Evolutionary conservation across 2,797 vertebrate genomes (phyloP).

Genomic region (Eurystomus glaucurus): DNA sequence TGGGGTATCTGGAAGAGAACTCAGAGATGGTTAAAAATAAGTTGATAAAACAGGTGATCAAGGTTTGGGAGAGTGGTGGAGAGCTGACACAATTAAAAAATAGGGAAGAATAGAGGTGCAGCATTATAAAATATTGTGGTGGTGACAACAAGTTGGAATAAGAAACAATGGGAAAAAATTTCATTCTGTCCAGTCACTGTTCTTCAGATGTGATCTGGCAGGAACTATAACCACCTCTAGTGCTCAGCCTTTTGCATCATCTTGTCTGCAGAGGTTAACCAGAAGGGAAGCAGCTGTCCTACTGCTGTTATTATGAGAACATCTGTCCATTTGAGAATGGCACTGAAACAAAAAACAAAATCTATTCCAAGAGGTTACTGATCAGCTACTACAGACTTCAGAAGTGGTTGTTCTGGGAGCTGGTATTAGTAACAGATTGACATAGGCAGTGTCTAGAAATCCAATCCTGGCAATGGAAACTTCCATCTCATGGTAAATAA

Average conservation of each 20-base stretch:
- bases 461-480: not conserved
- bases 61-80: not conserved
- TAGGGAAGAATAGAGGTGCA: not conserved
- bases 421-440: not conserved
- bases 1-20: not conserved
- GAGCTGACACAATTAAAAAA: not conserved
- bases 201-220: not conserved
- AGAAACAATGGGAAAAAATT: not conserved
- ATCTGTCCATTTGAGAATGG: not conserved
- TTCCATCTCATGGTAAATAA: not conserved
- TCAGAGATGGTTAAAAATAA: not conserved
- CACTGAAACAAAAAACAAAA: not conserved
- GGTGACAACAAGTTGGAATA: not conserved
- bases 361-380: not conserved
- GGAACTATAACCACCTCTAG: not conserved
- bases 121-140: not conserved
- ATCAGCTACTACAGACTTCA: not conserved
- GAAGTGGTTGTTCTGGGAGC: not conserved
- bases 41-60: not conserved
- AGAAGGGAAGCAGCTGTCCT: not conserved
- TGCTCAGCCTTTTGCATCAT: not conserved
- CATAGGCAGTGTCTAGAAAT: not conserved
- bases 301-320: not conserved
- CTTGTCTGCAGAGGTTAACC: not conserved
- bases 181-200: not conserved